These are phyloP conservation scores for Neoseiulus cucumeris DNA, from an alignment of 1,140 invertebrate species.

Conservation along the genomic window DNA sequence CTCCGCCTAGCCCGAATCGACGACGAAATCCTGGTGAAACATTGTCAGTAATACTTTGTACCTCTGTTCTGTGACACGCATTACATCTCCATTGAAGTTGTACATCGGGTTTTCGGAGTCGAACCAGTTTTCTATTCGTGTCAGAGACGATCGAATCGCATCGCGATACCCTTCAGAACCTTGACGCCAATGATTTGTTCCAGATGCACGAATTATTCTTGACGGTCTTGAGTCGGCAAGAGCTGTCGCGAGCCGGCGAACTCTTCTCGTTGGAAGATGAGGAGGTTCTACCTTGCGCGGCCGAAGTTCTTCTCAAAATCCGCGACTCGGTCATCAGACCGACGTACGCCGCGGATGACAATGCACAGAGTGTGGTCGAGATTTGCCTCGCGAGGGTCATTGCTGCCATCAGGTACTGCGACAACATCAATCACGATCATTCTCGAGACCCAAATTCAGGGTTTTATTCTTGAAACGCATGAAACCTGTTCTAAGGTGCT, in stretches of 20 bases:
- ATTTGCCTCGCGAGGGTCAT: slow-evolving; percentile 72
- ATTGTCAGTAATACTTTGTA: too few species aligned
- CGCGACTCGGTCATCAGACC: slow-evolving; percentile 52
- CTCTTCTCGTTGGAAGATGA: slow-evolving; percentile 66
- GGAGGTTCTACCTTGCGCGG: slow-evolving; percentile 61
- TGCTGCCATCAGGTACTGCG: slow-evolving; percentile 46
- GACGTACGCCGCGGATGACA: slow-evolving; percentile 60
- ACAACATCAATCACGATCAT: background rate
- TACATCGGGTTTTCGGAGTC: too few species aligned
- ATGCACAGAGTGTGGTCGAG: slow-evolving; percentile 80
- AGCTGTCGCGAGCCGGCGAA: slow-evolving; percentile 66
- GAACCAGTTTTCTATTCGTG: too few species aligned
- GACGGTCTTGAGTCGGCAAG: slow-evolving; percentile 60
- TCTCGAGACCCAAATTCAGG: too few species aligned
- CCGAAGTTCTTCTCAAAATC: slow-evolving; percentile 54
- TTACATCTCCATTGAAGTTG: too few species aligned
- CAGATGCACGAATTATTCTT: slow-evolving; percentile 71
- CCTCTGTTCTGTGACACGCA: too few species aligned
- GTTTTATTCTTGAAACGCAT: too few species aligned
- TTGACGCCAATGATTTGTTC: slow-evolving; percentile 3
- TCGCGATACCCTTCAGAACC: too few species aligned
- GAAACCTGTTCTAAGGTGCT: too few species aligned
- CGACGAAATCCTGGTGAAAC: too few species aligned
- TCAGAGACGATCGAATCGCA: too few species aligned
- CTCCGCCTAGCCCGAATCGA: too few species aligned